Evolutionary conservation across 1,140 invertebrate species (phyloP), one percentile per base, ranked within the genome.

Genomic region (Macrobrachium rosenbergii): DNA sequence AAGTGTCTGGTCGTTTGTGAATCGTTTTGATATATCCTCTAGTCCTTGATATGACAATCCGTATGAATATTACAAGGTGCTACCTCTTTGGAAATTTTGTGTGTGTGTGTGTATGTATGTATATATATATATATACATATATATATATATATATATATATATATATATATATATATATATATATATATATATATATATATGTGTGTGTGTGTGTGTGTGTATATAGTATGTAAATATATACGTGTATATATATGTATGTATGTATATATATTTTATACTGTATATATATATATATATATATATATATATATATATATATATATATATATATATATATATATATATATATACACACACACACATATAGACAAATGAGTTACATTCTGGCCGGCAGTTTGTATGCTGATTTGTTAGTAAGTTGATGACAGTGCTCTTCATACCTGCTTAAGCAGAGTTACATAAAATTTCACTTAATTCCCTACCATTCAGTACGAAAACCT

Each of bases 41-140:
- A 37, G 28, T 37, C 28, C 3, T 37, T 37, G 28, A 37, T 3
- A 37, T 37, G 28, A 37, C 28, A 37, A 37, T 37, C 28, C 28
- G 28, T 37, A 37, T 37, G 3, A 37, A 37, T 37, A 3, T 37
- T 3, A 37, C 28, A 1, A 37, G 28, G 28, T 37, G n/a, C n/a
- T n/a, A n/a, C n/a, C n/a, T n/a, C n/a, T n/a, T n/a, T n/a, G n/a
- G n/a, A n/a, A n/a, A n/a, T n/a, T n/a, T n/a, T 64, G 14, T 64
- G 14, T 64, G 14, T 64, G 12, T 64, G 14, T 67, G 7, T 67
- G 17, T 67, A 67, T 67, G 7, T 67, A 67, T 67, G 7, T 67
- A 67, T 67, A 23, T 67, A 67, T 67, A 23, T 67, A 67, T 67
- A 23, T 67, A 67, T 67, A 23, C 8, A 67, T 67, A 23, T 67